Evolutionary conservation across 2,888 invertebrate genomes (phyloP), one percentile per base, ranked within the genome.

Genomic region (Monopis laevigella): DNA sequence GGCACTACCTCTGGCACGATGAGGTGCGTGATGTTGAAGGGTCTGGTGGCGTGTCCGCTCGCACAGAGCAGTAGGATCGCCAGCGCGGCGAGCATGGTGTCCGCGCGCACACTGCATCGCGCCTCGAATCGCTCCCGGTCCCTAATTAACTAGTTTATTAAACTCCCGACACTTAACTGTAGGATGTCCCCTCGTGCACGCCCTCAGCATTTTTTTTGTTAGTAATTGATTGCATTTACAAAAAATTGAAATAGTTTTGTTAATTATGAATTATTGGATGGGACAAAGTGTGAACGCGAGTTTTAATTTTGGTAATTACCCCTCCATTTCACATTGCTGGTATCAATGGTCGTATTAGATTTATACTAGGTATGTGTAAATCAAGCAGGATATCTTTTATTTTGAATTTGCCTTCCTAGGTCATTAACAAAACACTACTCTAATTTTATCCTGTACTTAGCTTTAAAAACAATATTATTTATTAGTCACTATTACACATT

Each of bases 131-230:
- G 54, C 56, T 21, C 24, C 53, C 59, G 58, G 56, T 53, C 62
- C 71, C 75, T 74, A 78, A 80, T 80, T 78, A 77, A 69, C 62
- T 72, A 66, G 75, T 75, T 77, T 72, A 75, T 69, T 80, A 77
- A 77, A 65, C 77, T 66, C 66, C 59, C 59, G 73, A 75, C 77
- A 75, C 78, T 67, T n/a, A 70, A 71, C 66, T 62, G 70, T 63
- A 55, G 52, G 56, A 58, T 39, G 41, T 27, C 27, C 36, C 48
- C 55, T 58, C 57, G 26, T 17, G 12, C 4, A 28, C 40, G 27
- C 40, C 40, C 40, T 40, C 29, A n/a, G 14, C 10, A 21, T 13
- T 18, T 28, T 40, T n/a, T n/a, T 13, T 40, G 8, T 16, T 40
- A 30, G 14, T 40, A 39, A 26, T 27, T 19, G 36, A 36, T 19